These are phyloP conservation scores for Deilephila porcellus DNA, from an alignment of 2,888 invertebrate species.

Conservation along the genomic window DNA sequence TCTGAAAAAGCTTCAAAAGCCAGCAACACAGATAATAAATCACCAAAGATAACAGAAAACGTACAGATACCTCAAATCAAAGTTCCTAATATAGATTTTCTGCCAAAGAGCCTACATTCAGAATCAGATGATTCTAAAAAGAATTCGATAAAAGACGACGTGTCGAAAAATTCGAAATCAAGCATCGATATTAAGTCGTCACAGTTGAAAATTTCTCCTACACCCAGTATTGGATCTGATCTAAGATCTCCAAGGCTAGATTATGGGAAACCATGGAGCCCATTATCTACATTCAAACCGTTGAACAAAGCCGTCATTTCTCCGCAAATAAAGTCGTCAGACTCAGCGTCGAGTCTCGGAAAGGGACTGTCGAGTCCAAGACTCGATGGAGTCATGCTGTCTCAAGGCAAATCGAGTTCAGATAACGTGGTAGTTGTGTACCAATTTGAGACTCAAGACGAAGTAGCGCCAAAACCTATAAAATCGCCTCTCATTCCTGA, in stretches of 20 bases:
- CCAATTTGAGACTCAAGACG: constrained; percentile 75
- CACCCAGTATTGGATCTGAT: constrained; percentile 63
- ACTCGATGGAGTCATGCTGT: constrained; percentile 75
- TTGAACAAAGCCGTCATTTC: constrained; percentile 59
- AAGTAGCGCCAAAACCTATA: constrained; percentile 59
- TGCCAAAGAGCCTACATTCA: constrained; percentile 59
- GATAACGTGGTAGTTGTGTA: constrained; percentile 80
- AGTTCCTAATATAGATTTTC: constrained; percentile 72
- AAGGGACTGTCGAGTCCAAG: constrained; percentile 71
- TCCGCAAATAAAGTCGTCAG: constrained; percentile 65
- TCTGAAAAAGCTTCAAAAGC: constrained; percentile 53
- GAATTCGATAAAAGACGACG: constrained; percentile 54
- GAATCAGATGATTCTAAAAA: constrained; percentile 71
- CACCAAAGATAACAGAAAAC: constrained; percentile 52
- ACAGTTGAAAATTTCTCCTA: constrained; percentile 68
- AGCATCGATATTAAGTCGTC: constrained; percentile 60
- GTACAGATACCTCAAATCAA: constrained; percentile 70
- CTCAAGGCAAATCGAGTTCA: constrained; percentile 75
- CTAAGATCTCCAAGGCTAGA: constrained; percentile 67
- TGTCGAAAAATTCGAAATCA: constrained; percentile 50
- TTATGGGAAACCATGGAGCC: constrained; percentile 70
- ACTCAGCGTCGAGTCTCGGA: constrained; percentile 65
- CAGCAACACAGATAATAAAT: constrained; percentile 53
- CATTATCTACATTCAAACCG: constrained; percentile 71
- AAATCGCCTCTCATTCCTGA: constrained; percentile 73